Evolutionary conservation across 1,140 invertebrate species (phyloP), one percentile per base, ranked within the genome.

Genomic region (Anoplophora glabripennis): DNA sequence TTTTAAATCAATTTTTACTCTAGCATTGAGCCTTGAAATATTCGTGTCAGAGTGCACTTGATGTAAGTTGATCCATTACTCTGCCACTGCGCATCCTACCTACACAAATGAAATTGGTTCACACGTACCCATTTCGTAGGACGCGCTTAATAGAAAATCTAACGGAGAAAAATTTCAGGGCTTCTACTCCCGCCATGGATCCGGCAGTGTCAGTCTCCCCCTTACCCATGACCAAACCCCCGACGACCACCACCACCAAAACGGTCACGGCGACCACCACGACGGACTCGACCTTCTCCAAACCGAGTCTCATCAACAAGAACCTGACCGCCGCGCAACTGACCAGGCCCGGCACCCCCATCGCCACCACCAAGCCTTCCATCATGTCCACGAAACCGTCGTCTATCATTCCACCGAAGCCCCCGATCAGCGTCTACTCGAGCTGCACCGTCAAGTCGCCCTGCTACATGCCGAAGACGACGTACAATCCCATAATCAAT

Each of bases 401-500:
- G n/a, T n/a, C 57, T 7, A 60, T 37, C n/a, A 44, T 59, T 10
- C 12, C 56, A 15, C 33, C 35, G 33, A 60, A 59, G 17, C 11
- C 40, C 7, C 11, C n/a, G n/a, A 17, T 21, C 7, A 47, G 36
- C 35, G 40, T 15, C 14, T 18, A 10, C 14, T n/a, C n/a, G n/a
- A n/a, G n/a, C 15, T 21, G 18, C 40, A 14, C 35, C 1, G 54
- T 42, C 0, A 56, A 54, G 35, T 60, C 62, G 37, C 67, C 68
- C 17, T 71, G 66, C 57, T 70, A 71, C 55, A 57, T 61, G 53
- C 65, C 63, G 1, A 71, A 67, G 40, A 66, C 64, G 8, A 57
- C 45, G 9, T 66, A 58, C 28, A 60, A 57, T 33, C 63, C 70
- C 7, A 49, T 67, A 1, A 64, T 65, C 8, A 67, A 64, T 51